Evolutionary conservation across 2,888 invertebrate species (phyloP).

Genomic region (Apotomis betuletana): DNA sequence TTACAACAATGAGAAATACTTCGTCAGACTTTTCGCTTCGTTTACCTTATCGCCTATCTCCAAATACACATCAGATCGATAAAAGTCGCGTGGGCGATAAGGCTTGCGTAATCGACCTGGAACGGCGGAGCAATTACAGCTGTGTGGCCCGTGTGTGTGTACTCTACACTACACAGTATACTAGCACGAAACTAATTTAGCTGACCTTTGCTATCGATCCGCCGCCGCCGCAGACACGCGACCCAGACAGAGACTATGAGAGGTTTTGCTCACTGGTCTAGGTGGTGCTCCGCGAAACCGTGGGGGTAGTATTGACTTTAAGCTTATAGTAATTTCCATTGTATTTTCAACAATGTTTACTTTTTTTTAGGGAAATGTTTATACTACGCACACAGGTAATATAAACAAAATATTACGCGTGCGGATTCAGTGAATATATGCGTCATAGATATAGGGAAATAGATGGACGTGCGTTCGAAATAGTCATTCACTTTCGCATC

Average conservation of each 20-base stretch:
- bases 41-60: no score
- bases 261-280: no score
- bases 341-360: no score
- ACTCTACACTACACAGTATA: neutral
- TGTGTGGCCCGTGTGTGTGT: neutral
- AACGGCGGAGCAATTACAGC: slow-evolving; percentile 3
- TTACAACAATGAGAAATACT: no score
- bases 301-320: no score
- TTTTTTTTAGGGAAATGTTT: slow-evolving; percentile 27
- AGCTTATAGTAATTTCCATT: no score
- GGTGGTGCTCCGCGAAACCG: no score
- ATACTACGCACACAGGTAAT: neutral
- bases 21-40: no score
- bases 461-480: neutral
- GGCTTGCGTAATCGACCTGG: slow-evolving; percentile 15
- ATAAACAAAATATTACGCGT: slow-evolving; percentile 1
- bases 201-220: slow-evolving; percentile 37
- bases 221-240: slow-evolving; percentile 26
- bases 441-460: slow-evolving; percentile 2
- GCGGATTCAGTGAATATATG: slow-evolving; percentile 5
- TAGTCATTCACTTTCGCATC: no score
- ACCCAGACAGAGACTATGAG: neutral
- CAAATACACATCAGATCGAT: slow-evolving; percentile 16
- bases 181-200: slow-evolving; percentile 18
- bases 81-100: slow-evolving; percentile 30